These are phyloP conservation scores for Pungitius pungitius DNA, from an alignment of 2,113 vertebrate genomes.

Conservation along the genomic window DNA sequence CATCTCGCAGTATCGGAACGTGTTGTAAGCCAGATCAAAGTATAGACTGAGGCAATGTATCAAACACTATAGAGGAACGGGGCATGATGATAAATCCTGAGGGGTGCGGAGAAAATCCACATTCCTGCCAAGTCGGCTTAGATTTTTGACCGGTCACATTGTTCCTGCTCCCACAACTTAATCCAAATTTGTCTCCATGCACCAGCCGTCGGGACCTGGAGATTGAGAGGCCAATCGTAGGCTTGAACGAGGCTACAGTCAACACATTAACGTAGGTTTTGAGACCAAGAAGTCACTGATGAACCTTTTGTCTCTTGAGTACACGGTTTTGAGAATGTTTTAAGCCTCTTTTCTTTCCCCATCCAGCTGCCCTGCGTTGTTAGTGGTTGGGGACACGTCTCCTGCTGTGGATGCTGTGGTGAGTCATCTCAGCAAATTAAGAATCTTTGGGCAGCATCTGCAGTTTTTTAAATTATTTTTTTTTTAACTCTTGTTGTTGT, in stretches of 20 bases:
- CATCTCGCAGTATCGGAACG: not conserved
- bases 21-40: not conserved
- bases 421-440: constrained; percentile 46
- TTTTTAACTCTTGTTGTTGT: constrained; percentile 11
- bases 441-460: not conserved
- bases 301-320: not conserved
- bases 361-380: constrained; percentile 88
- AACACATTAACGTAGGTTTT: constrained; percentile 91
- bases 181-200: constrained; percentile 38
- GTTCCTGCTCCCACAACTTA: not conserved
- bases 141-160: not conserved
- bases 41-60: not conserved
- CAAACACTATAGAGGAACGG: not conserved
- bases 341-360: not conserved
- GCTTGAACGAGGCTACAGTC: constrained; percentile 84
- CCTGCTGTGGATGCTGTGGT: constrained; percentile 97
- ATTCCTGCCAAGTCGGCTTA: not conserved
- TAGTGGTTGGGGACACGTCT: constrained; percentile 95
- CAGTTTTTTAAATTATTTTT: not conserved
- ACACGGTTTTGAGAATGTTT: not conserved
- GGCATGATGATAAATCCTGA: not conserved
- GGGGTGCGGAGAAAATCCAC: not conserved
- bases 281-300: not conserved
- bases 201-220: constrained; percentile 92
- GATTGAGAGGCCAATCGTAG: constrained; percentile 89